Evolutionary conservation across 2,113 vertebrate species (phyloP), one percentile per base, ranked within the genome.

Genomic region (Colaptes auratus): DNA sequence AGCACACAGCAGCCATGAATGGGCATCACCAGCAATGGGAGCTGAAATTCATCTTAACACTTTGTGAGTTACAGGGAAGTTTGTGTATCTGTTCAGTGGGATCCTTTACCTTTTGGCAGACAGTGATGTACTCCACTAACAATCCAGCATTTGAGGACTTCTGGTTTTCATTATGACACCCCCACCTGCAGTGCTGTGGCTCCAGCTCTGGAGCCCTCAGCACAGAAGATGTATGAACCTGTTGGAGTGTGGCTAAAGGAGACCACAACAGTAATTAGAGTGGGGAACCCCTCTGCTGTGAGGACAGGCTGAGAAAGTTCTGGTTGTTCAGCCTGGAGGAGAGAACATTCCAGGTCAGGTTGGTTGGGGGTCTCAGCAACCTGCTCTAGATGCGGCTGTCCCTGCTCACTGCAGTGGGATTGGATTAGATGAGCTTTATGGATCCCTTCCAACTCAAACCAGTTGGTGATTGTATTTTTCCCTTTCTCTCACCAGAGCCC

Each of bases 1-100:
- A 69, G 72, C 27, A 1, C 2, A 3, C 0, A 24, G 50, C 78
- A 90, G 61, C 60, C 31, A 1, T 3, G 5, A 72, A 4, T 0
- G 2, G 59, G 55, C 61, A 75, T 16, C 77, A 48, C 64, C 64
- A 27, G 52, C 73, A 12, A 31, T 17, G 61, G 92, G 35, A 10
- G 64, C 28, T 28, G 73, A 35, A 48, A 3, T 36, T 21, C 28
- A 33, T 36, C 55, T 52, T 23, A 35, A 50, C 7, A 1, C 46
- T 50, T 20, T 6, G 17, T 7, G 52, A 21, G 36, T 21, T 53
- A 7, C 31, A 24, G 92, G 46, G 28, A 28, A 23, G 56, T 12
- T 4, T 39, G 30, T 58, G 25, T 30, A 25, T 15, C 55, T 23
- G 0, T 21, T 42, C 59, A 6, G 18, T 10, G 46, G 5, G 15